Evolutionary conservation across 2,797 vertebrate species (phyloP).

Genomic region (Phalloptychus januarius): DNA sequence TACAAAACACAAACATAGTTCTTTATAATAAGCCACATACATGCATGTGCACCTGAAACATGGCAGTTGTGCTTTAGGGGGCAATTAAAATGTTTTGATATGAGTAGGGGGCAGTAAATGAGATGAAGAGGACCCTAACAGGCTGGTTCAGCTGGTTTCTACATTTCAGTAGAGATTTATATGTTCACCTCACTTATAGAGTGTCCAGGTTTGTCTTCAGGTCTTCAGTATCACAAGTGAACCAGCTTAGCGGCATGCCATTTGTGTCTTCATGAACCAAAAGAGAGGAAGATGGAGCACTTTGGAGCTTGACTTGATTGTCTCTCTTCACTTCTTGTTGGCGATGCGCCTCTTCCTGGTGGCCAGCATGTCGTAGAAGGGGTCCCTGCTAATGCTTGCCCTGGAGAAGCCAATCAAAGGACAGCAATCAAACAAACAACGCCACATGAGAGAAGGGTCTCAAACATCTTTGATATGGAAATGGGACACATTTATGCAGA

Average conservation of each 20-base stretch:
- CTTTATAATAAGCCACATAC: conserved; percentile 59
- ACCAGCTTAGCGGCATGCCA: conserved; percentile 18
- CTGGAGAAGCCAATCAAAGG: conserved; percentile 80
- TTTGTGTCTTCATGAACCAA: conserved; percentile 33
- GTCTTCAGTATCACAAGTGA: conserved; percentile 14
- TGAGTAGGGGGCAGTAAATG: conserved; percentile 38
- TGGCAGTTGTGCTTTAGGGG: conserved; percentile 66
- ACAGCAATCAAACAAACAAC: conserved; percentile 73
- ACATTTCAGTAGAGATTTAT: conserved; percentile 12
- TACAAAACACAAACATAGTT: conserved; percentile 45
- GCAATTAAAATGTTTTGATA: conserved; percentile 42
- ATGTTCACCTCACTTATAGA: conserved; percentile 23
- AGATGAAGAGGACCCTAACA: conserved; percentile 32
- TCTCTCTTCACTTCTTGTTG: conserved; percentile 89
- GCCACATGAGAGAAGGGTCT: conserved; percentile 76
- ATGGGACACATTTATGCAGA: conserved; percentile 76
- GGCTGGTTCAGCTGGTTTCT: conserved; percentile 8
- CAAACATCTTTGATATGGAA: conserved; percentile 81
- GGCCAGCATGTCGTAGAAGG: conserved; percentile 96
- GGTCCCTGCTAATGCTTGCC: conserved; percentile 92
- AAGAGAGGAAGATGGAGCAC: conserved; percentile 26
- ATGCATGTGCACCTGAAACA: conserved; percentile 68
- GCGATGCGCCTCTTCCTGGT: conserved; percentile 93
- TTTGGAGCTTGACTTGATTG: conserved; percentile 33
- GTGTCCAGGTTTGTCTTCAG: conserved; percentile 7